Base-by-base conservation (phyloP, 2,888 invertebrate genomes). In the Syrphus vitripennis region DNA sequence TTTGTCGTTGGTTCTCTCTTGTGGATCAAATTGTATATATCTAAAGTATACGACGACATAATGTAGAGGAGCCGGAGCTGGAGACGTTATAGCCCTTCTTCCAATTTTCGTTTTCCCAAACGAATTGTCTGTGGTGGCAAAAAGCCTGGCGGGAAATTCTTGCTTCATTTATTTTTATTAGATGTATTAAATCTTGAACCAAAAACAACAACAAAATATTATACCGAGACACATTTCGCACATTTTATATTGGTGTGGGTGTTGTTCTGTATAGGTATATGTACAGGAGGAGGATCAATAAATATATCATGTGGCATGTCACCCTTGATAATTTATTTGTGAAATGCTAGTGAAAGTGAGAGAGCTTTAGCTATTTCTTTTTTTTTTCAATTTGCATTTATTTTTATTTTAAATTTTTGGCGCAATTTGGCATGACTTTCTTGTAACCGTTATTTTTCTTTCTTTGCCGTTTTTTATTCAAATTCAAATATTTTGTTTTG, bases 161-260 rank as follows among this genome's bases (percentile, higher is more conserved):
- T 76, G 76, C 80, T 84, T 72, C 71, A 80, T 81, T 80, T 80
- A 72, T 76, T 81, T 80, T 86, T 81, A 86, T 86, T 86, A 72
- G 77, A 86, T 61, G 67, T 74, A 67, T 77, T 74, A 75, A 83
- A 75, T 75, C 75, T 70, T 59, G 59, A 34, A 80, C 31, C 65
- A 71, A 50, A 63, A 59, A 21, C 34, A 34, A 21, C 59, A 34
- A 7, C 21, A 37, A 53, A 65, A 74, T 50, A 50, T 61, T 40
- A n/a, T 61, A 34, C 50, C 57, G 34, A 53, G 55, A 69, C 34
- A 69, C n/a, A 50, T 76, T 69, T 81, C 67, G 53, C 77, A 65
- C 77, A 48, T 67, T 50, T 14, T 34, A 14, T 19, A 34, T 59
- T 59, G 7, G 70, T 37, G 29, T 63, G 48, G 59, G 59, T 1